A percentile compares a stretch with the other conserved stretches of the same genome.
Conservation (phyloP, 2,797 vertebrate species). For the Neostethus bicornis region DNA sequence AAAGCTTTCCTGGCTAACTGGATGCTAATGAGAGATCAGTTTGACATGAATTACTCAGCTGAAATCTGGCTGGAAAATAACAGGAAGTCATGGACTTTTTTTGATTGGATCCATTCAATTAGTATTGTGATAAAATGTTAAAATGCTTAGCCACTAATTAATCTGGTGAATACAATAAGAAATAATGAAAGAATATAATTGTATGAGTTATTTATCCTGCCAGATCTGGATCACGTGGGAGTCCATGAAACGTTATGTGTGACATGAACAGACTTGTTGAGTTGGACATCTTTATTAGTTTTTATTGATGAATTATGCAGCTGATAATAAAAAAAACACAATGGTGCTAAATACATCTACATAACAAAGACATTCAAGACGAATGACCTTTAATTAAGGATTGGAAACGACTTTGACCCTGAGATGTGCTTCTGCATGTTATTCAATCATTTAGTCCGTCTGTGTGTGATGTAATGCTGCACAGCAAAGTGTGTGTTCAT, state of each 20-base stretch:
- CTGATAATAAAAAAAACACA: slow-evolving; percentile 41
- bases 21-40: slow-evolving; percentile 27
- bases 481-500: slow-evolving; percentile 57
- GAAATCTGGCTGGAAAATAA: slow-evolving; percentile 25
- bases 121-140: neutral
- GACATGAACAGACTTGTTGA: slow-evolving; percentile 5
- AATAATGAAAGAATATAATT: neutral
- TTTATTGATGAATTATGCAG: slow-evolving; percentile 29
- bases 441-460: slow-evolving; percentile 43
- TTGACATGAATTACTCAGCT: slow-evolving; percentile 23
- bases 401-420: slow-evolving; percentile 37
- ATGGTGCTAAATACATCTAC: slow-evolving; percentile 31
- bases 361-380: slow-evolving; percentile 32
- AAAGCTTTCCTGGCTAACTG: slow-evolving; percentile 23
- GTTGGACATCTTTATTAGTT: slow-evolving; percentile 28
- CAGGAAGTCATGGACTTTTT: neutral
- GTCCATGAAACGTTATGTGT: neutral
- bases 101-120: slow-evolving; percentile 2
- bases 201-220: neutral
- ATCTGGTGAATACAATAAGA: neutral
- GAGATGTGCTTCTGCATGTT: slow-evolving; percentile 37
- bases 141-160: neutral
- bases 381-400: slow-evolving; percentile 43
- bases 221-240: slow-evolving; percentile 3
- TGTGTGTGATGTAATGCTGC: slow-evolving; percentile 41